Percentiles rank a stretch among this genome's conserved stretches.
phyloP scores from a whole-genome alignment of 1,140 invertebrate genomes.

The Harpegnathos saltator region DNA sequence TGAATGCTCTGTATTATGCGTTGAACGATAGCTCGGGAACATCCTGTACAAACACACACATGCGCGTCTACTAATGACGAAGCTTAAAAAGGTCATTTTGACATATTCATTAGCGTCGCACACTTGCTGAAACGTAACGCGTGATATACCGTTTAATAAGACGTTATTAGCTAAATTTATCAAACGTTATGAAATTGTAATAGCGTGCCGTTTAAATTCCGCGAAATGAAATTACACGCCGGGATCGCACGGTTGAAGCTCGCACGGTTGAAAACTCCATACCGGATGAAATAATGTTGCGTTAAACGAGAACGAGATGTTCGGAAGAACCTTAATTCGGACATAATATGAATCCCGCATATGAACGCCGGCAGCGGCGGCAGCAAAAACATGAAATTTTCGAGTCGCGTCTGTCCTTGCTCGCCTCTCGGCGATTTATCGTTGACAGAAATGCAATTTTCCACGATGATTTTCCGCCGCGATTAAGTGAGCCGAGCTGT shows the following conservation, averaged over 20 bases:
- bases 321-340: slow-evolving; percentile 18
- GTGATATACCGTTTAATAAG: neutral
- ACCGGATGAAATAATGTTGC: slow-evolving; percentile 8
- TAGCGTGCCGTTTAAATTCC: neutral
- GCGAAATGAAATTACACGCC: neutral
- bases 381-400: slow-evolving; percentile 50
- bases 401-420: slow-evolving; percentile 11
- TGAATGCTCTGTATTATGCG: too few species aligned
- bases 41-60: neutral
- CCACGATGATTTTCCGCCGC: slow-evolving; percentile 39
- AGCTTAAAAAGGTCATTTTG: neutral
- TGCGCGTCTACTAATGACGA: neutral
- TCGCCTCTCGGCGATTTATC: slow-evolving; percentile 52
- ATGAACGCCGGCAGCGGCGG: neutral
- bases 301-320: slow-evolving; percentile 15
- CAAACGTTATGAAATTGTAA: neutral
- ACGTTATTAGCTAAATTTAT: slow-evolving; percentile 10
- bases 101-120: neutral
- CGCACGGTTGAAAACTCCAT: neutral
- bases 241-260: neutral
- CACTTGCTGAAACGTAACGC: slow-evolving; percentile 18
- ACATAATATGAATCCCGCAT: slow-evolving; percentile 28
- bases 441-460: slow-evolving; percentile 64
- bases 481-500: slow-evolving; percentile 47
- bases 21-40: too few species aligned